Evolutionary conservation across 2,888 invertebrate species (phyloP).

Genomic region (Imbricaverruca yamaguchii): DNA sequence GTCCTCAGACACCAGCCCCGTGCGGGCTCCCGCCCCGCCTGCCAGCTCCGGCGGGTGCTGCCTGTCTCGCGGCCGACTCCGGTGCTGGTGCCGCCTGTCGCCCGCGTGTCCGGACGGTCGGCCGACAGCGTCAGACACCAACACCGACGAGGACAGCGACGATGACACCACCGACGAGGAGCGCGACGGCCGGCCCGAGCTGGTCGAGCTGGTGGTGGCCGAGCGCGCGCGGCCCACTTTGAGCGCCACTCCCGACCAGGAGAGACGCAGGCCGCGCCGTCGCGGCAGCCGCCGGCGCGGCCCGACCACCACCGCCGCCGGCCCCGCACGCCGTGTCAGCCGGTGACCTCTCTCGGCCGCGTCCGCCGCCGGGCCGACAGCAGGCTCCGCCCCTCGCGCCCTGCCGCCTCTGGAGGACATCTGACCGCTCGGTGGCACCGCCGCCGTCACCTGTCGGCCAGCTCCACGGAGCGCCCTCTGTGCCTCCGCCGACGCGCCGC

Average conservation of each 20-base stretch:
- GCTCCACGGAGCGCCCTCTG: no score
- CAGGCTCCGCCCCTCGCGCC: background rate
- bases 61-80: background rate
- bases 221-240: background rate
- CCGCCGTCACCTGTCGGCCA: background rate
- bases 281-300: background rate
- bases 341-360: background rate
- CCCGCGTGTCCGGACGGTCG: background rate
- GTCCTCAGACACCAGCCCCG: no score
- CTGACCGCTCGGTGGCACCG: background rate
- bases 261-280: background rate
- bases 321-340: background rate
- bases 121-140: no score
- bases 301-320: background rate
- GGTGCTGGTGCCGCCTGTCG: background rate
- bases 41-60: no score
- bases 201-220: background rate
- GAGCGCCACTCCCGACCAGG: background rate
- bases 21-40: no score
- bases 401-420: background rate
- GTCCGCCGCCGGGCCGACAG: background rate
- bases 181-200: no score
- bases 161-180: background rate
- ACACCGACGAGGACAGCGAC: background rate
- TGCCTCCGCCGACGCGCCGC: background rate